These are phyloP conservation scores for Phaethornis superciliosus DNA, from an alignment of 2,113 vertebrate genomes.

Conservation along the genomic window DNA sequence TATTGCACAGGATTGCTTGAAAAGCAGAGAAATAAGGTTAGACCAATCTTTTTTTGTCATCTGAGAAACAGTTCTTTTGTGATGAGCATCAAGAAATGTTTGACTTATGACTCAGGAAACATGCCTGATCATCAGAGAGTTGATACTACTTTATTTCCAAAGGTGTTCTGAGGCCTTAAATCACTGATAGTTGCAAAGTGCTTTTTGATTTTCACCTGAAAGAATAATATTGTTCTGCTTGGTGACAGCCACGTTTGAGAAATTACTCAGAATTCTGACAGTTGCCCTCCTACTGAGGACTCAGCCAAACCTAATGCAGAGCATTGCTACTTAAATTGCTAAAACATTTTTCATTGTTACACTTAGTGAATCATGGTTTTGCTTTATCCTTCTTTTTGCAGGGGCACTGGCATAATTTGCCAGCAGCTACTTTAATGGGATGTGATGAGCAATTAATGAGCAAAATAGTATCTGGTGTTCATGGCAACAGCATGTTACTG, in stretches of 20 bases:
- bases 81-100: background rate
- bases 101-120: background rate
- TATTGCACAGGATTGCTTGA: background rate
- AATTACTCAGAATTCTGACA: background rate
- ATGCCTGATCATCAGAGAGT: background rate
- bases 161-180: background rate
- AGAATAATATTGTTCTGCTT: background rate
- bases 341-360: background rate
- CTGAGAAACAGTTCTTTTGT: background rate
- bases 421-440: conserved; percentile 32
- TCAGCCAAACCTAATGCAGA: background rate
- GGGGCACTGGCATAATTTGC: conserved; percentile 17
- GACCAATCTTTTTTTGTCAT: background rate
- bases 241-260: background rate
- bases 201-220: conserved; percentile 5
- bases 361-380: conserved; percentile 48
- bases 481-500: conserved; percentile 40
- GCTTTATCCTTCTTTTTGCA: conserved; percentile 24
- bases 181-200: background rate
- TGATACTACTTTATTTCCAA: background rate
- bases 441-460: conserved; percentile 62
- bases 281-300: background rate
- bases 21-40: background rate
- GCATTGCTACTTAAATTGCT: conserved; percentile 2
- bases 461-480: conserved; percentile 62